Conservation (phyloP, 1,140 invertebrate species). For the Leptoteleia sp. region DNA sequence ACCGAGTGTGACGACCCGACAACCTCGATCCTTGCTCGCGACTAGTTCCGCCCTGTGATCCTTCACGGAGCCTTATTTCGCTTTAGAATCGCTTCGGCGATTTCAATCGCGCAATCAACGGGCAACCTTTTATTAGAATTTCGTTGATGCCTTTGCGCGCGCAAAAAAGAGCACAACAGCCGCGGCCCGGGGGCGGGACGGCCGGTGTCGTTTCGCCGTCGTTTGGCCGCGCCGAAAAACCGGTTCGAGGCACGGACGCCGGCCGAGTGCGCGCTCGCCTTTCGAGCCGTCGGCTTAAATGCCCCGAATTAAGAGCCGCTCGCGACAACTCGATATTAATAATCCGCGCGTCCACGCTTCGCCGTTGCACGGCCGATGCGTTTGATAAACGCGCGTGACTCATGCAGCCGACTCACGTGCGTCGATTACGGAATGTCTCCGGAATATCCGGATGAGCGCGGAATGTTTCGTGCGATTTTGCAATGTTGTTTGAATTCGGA, state of each 20-base stretch:
- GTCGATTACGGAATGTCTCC: too few relatives aligned
- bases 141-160: conserved; percentile 47
- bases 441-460: too few relatives aligned
- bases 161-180: conserved; percentile 15
- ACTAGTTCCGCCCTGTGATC: conserved; percentile 65
- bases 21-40: conserved; percentile 73
- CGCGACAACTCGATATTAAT: conserved; percentile 8
- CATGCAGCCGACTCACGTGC: too few relatives aligned
- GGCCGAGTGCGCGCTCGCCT: conserved; percentile 25
- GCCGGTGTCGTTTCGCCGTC: conserved; percentile 32
- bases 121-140: conserved; percentile 62
- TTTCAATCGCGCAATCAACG: conserved; percentile 63
- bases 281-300: conserved; percentile 42
- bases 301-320: conserved; percentile 24
- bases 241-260: conserved; percentile 29
- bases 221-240: conserved; percentile 35
- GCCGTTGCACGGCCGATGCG: too few relatives aligned
- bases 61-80: conserved; percentile 63
- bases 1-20: conserved; percentile 76
- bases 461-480: too few relatives aligned
- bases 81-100: conserved; percentile 62
- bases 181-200: neutral
- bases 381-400: too few relatives aligned
- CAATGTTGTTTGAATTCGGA: too few relatives aligned
- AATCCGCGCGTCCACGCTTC: too few relatives aligned